A percentile compares a stretch with the other conserved stretches of the same genome.
These are phyloP conservation scores for Anser cygnoides DNA, from an alignment of 2,113 vertebrate species.

Conservation along the genomic window DNA sequence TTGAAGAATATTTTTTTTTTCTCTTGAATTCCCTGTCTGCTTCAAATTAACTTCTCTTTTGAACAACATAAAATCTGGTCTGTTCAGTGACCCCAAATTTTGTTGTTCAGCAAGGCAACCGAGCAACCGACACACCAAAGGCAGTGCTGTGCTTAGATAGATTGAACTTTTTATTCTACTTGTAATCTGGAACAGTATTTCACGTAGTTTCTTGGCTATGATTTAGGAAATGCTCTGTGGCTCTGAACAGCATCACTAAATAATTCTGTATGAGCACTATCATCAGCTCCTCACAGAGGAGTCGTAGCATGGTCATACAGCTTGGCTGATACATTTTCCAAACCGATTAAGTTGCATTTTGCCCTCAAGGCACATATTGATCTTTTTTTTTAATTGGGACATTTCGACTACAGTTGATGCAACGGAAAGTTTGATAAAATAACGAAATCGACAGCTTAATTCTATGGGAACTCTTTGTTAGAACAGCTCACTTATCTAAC, in stretches of 20 bases:
- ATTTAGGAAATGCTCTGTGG: not conserved
- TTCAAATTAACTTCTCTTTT: not conserved
- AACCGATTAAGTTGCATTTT: not conserved
- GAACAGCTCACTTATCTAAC: not conserved
- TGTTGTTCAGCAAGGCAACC: not conserved
- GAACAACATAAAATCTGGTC: not conserved
- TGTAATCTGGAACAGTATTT: not conserved
- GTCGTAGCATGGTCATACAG: not conserved
- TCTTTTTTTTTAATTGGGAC: not conserved
- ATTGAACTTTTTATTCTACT: not conserved
- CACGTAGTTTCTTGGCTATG: not conserved
- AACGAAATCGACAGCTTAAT: not conserved
- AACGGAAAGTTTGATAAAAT: slow-evolving; percentile 56
- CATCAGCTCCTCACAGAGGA: not conserved
- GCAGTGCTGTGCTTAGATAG: not conserved
- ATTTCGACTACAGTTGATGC: slow-evolving; percentile 26
- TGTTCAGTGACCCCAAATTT: not conserved
- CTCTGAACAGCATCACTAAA: not conserved
- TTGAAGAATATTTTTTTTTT: not conserved
- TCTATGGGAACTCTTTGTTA: not conserved
- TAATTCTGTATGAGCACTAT: not conserved
- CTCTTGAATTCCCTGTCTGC: not conserved
- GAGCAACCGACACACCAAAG: not conserved
- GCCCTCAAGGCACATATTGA: slow-evolving; percentile 32
- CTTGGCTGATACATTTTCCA: slow-evolving; percentile 38